Conservation (phyloP, 2,797 vertebrate genomes). For the Fistularia tabacaria region DNA sequence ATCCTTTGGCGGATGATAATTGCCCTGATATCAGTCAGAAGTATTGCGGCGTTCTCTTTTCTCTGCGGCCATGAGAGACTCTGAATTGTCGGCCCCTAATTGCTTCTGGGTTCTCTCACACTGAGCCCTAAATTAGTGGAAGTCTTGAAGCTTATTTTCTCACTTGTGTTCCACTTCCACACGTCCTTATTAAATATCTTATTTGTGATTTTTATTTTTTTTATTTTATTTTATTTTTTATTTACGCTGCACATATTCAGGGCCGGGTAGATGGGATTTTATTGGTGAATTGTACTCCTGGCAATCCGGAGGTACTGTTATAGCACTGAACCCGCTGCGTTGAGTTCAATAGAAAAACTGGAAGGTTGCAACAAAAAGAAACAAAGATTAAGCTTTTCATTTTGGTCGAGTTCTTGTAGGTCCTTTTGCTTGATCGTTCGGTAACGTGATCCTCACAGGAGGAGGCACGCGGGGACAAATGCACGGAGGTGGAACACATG, state of each 20-base stretch:
- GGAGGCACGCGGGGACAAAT: no score
- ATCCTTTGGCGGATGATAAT: constrained; percentile 45
- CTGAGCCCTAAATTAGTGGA: constrained; percentile 21
- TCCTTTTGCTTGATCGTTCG: no score
- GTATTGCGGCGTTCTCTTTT: constrained; percentile 12
- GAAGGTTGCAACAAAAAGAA: no score
- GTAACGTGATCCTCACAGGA: no score
- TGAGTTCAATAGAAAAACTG: no score
- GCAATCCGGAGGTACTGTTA: no score
- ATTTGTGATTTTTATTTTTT: constrained; percentile 1
- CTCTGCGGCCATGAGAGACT: not conserved
- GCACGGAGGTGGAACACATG: no score
- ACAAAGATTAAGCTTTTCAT: no score
- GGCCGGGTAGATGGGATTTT: constrained; percentile 28
- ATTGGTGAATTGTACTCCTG: constrained; percentile 15
- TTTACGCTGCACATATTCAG: constrained; percentile 28
- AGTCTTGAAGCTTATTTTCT: constrained; percentile 15
- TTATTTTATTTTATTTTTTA: no score
- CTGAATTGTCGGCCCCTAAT: constrained; percentile 22
- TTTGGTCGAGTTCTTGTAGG: no score
- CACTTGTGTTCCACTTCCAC: constrained; percentile 1
- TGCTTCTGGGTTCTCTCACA: constrained; percentile 23
- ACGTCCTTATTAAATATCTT: constrained; percentile 15
- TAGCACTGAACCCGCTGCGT: no score
- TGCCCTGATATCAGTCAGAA: constrained; percentile 26